Percentiles rank a stretch among this genome's conserved stretches.
phyloP scores from a whole-genome alignment of 2,797 vertebrate species.

The Argentina silus region DNA sequence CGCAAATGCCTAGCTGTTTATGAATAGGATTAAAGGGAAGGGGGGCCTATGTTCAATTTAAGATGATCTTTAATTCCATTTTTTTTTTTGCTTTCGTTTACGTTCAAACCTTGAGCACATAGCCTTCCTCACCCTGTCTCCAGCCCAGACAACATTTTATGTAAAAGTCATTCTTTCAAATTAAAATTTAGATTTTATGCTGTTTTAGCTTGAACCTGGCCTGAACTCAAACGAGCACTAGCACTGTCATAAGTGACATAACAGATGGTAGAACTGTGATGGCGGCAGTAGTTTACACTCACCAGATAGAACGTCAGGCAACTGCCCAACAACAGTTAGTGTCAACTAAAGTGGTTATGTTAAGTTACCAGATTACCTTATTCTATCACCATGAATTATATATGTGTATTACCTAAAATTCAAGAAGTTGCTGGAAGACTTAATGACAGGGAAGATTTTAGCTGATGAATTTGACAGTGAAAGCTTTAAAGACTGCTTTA shows the following conservation, averaged over 20 bases:
- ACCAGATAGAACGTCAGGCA: too few species aligned
- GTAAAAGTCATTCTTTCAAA: background rate
- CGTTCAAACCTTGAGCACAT: background rate
- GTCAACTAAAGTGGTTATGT: background rate
- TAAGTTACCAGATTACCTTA: background rate
- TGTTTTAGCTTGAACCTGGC: too few species aligned
- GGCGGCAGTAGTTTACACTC: too few species aligned
- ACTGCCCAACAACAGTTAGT: background rate
- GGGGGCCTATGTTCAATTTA: background rate
- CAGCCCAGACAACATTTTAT: background rate
- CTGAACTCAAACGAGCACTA: too few species aligned
- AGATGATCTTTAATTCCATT: background rate
- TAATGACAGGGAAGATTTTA: background rate
- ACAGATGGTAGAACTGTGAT: too few species aligned
- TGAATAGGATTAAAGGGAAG: background rate
- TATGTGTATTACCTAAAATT: background rate
- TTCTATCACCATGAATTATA: background rate
- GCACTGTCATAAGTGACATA: too few species aligned
- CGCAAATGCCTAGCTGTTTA: conserved; percentile 18
- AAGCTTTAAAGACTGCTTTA: background rate
- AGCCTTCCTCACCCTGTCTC: background rate
- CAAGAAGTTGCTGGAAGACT: background rate
- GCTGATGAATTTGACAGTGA: background rate
- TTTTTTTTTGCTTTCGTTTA: background rate
- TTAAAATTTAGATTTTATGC: too few species aligned